These are phyloP conservation scores for Sarcophaga rosellei DNA, from an alignment of 2,888 invertebrate species.

Conservation along the genomic window DNA sequence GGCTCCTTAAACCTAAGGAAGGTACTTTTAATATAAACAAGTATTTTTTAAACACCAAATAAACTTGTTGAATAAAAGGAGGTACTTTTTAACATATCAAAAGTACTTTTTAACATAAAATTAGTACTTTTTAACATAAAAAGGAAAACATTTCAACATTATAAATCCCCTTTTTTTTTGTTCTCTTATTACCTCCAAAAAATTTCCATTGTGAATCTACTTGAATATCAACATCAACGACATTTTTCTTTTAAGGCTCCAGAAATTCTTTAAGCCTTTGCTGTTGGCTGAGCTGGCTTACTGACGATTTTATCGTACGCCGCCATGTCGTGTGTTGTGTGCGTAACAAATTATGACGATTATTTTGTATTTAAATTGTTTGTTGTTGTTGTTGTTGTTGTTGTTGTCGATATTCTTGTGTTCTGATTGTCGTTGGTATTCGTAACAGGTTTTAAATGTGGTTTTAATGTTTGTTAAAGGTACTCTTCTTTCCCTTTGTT, in stretches of 20 bases:
- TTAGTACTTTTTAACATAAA: too few relatives aligned
- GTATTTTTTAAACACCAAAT: too few relatives aligned
- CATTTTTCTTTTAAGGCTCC: not conserved
- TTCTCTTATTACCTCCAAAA: too few relatives aligned
- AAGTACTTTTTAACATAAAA: too few relatives aligned
- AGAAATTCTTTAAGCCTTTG: too few relatives aligned
- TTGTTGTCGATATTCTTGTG: not conserved
- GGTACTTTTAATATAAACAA: too few relatives aligned
- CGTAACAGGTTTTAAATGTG: constrained; percentile 58
- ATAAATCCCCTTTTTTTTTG: too few relatives aligned
- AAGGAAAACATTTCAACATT: too few relatives aligned
- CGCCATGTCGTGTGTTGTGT: not conserved
- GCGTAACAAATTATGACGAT: constrained; percentile 44
- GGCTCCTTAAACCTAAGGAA: too few relatives aligned
- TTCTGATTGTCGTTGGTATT: constrained; percentile 18
- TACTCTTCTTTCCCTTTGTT: not conserved
- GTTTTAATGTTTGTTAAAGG: constrained; percentile 11
- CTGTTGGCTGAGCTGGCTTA: not conserved
- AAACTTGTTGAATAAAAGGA: too few relatives aligned
- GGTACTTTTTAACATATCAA: too few relatives aligned
- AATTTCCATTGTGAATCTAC: too few relatives aligned
- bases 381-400: constrained; percentile 12
- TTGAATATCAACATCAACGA: not conserved
- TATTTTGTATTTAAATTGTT: constrained; percentile 34
- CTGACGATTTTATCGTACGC: not conserved